Conservation (phyloP, 92 coral and sea anemone genomes). For the Montipora capitata region DNA sequence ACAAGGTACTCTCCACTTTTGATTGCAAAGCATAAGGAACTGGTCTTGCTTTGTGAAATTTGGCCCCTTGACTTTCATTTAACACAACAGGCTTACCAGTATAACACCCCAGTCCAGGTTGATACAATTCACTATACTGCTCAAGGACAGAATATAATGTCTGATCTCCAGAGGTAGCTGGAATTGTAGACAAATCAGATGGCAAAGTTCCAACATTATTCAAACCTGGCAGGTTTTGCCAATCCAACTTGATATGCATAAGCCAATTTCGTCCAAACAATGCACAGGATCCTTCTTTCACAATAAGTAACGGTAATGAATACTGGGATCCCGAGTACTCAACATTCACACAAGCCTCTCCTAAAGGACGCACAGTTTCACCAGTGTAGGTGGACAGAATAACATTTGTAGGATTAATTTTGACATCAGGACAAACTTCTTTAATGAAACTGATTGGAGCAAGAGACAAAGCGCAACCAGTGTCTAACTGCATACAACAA, state of each 20-base stretch:
- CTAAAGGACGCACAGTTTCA: no score
- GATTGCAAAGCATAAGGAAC: not conserved
- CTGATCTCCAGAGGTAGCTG: no score
- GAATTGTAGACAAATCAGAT: no score
- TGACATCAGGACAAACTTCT: conserved; percentile 30
- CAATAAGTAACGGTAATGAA: not conserved
- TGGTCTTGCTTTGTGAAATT: no score
- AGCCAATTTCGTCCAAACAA: conserved; percentile 35
- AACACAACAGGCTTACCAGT: no score
- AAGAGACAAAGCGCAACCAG: conserved; percentile 8
- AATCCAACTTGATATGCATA: conserved; percentile 4
- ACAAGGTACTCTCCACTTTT: conserved; percentile 8
- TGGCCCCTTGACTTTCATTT: no score
- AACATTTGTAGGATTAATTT: conserved; percentile 65
- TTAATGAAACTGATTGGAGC: conserved; percentile 15
- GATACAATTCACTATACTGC: no score
- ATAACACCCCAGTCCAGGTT: no score
- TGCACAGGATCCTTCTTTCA: conserved; percentile 38
- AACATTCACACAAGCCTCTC: conserved; percentile 69
- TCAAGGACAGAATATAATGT: no score
- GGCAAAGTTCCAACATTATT: no score
- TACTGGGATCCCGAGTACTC: conserved; percentile 55
- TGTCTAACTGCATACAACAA: conserved; percentile 70
- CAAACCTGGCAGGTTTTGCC: conserved; percentile 28
- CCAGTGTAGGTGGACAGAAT: conserved; percentile 27